Base-by-base conservation (phyloP, 1,140 invertebrate genomes). In the Brevipalpus yothersi region DNA sequence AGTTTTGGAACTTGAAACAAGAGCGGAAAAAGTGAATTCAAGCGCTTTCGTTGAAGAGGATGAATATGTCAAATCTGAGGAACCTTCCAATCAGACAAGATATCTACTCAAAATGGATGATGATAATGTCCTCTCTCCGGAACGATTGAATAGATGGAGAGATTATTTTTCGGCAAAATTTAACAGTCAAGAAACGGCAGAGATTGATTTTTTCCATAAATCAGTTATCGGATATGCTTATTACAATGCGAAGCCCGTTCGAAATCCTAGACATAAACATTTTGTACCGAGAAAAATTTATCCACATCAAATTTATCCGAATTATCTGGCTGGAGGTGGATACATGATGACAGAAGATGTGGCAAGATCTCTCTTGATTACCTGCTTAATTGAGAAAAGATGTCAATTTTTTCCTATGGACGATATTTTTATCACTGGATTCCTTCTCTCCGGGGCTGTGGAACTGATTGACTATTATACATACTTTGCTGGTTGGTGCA, bases 301-400 rank as follows among this genome's bases (percentile, higher is more conserved):
- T 68, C 69, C 75, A 2, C 78, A 76, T 1, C 71, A 75, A 61
- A 73, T 76, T n/a, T 90, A 87, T 75, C 86, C 86, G 4, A 78
- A 80, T 63, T 90, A 89, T 72, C 70, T 90, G 56, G 86, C 84
- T 0, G 86, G 86, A 13, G 84, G 84, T 13, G 83, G 80, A 4
- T 91, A 91, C 72, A 76, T 83, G 0, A 78, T 88, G 72, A 82
- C 81, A 15, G 69, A 77, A 9, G 78, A 79, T 58, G 53, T 62
- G 39, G 56, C 60, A 15, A n/a, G 58, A 43, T 54, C 31, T 19
- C 53, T 64, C 11, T 54, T 54, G 10, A 53, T 60, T 8, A 65
- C 68, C 17, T 66, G 66, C 13, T 69, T 71, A 58, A 68, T 73
- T 62, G 71, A 69, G 65, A 55, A 55, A 11, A 39, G 21, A 13